Base-by-base conservation (phyloP, 2,888 invertebrate species). In the Peribatodes rhomboidaria region DNA sequence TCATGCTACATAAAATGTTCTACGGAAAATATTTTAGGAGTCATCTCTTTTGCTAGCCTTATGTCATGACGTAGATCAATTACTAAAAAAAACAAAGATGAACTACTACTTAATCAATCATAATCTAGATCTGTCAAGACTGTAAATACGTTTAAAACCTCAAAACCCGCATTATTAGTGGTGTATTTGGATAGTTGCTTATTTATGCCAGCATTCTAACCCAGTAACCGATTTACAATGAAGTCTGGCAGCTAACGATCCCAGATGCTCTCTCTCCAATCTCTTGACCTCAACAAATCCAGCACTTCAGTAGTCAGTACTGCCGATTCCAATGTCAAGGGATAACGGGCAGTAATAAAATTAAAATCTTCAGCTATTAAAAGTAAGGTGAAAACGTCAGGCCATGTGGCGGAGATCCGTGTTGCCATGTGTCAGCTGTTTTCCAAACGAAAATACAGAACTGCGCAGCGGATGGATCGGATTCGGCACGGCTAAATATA, bases 341-440 rank as follows among this genome's bases (percentile, higher is more conserved):
- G 56, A 64, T 68, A 57, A 57, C n/a, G 57, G 44, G 63, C 55
- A 14, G 39, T 53, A 61, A 50, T 50, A 46, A 53, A 55, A 31
- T 60, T 64, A 60, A 65, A 61, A 56, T 16, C 35, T 13, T 20
- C 47, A 60, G 53, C 57, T 41, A 59, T 46, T 47, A 44, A 58
- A 52, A 53, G 18, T 52, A 44, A 67, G 42, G 39, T 27, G 42
- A 54, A 65, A 56, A 62, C 61, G 37, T 61, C 65, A 56, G 69
- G 76, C 81, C 84, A 82, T 82, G 79, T 83, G 81, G 80, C 69
- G 69, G 61, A 75, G 67, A 72, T 76, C 75, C 75, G 74, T 78
- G 82, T 83, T 82, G 80, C 86, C 82, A 83, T 84, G 83, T 88
- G 87, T 83, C 86, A 84, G 86, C 82, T 84, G 84, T 82, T 87